Conservation (phyloP, 2,113 vertebrate genomes). For the Bufo gargarizans region DNA sequence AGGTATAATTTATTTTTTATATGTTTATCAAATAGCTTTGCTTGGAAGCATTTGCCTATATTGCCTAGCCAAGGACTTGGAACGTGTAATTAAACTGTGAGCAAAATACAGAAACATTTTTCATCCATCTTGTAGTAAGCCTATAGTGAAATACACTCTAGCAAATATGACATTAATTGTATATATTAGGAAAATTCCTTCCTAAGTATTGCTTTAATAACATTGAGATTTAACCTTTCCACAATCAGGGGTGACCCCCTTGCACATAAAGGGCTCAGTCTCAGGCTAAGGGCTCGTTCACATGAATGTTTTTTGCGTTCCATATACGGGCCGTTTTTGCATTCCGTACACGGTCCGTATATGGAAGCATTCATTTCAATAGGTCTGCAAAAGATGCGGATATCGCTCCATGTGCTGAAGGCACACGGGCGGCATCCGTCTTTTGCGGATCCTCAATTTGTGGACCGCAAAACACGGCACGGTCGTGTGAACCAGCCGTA, state of each 20-base stretch:
- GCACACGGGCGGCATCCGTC: too few relatives aligned
- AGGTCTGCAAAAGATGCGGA: too few relatives aligned
- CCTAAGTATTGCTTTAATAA: not conserved
- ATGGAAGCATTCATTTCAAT: too few relatives aligned
- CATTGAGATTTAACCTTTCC: not conserved
- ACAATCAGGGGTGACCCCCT: not conserved
- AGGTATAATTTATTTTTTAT: constrained; percentile 59
- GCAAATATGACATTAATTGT: constrained; percentile 18
- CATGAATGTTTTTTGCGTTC: too few relatives aligned
- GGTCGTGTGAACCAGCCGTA: too few relatives aligned
- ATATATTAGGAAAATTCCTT: not conserved
- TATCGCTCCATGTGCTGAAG: too few relatives aligned
- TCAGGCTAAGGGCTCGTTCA: not conserved
- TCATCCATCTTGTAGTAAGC: not conserved
- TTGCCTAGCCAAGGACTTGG: constrained; percentile 18
- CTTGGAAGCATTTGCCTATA: constrained; percentile 54
- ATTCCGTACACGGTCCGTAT: too few relatives aligned
- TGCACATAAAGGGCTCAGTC: not conserved
- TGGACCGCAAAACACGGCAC: too few relatives aligned
- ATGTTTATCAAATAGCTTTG: constrained; percentile 49
- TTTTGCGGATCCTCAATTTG: too few relatives aligned
- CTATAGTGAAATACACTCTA: not conserved
- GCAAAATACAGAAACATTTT: not conserved
- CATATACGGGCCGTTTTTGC: too few relatives aligned
- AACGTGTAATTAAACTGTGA: not conserved